Percentiles rank a stretch among this genome's conserved stretches.
These are phyloP conservation scores for Scylla paramamosain DNA, from an alignment of 1,140 invertebrate species.

Conservation along the genomic window DNA sequence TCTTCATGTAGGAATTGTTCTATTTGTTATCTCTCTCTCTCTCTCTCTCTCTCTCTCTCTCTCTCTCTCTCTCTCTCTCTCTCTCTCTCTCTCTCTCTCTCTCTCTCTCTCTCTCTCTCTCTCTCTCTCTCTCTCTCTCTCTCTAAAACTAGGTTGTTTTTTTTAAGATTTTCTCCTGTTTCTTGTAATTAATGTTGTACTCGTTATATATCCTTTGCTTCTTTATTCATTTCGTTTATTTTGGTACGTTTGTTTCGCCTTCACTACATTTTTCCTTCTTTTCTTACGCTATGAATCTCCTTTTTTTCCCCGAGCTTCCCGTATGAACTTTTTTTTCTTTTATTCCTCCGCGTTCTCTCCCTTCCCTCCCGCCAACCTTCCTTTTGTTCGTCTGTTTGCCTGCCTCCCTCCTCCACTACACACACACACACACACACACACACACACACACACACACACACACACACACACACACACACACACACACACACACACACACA, in stretches of 20 bases:
- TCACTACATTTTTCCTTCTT: too few relatives aligned
- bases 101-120: slow-evolving; percentile 20
- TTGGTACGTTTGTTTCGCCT: too few relatives aligned
- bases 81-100: slow-evolving; percentile 20
- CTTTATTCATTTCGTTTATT: too few relatives aligned
- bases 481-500: slow-evolving; percentile 18
- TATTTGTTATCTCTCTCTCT: background rate
- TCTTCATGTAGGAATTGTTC: background rate
- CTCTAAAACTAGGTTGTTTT: too few relatives aligned
- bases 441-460: background rate
- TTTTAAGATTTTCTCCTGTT: too few relatives aligned
- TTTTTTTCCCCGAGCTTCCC: background rate
- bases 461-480: background rate
- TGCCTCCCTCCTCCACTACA: background rate
- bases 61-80: slow-evolving; percentile 18
- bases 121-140: background rate
- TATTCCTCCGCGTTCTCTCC: background rate
- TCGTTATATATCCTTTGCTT: too few relatives aligned
- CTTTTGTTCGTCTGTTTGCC: slow-evolving; percentile 21
- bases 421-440: slow-evolving; percentile 19
- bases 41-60: slow-evolving; percentile 20
- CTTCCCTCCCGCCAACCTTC: background rate
- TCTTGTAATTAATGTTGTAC: too few relatives aligned
- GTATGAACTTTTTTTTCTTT: background rate
- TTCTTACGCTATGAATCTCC: background rate